Base-by-base conservation (phyloP, 2,113 vertebrate genomes). In the Arothron firmamentum region DNA sequence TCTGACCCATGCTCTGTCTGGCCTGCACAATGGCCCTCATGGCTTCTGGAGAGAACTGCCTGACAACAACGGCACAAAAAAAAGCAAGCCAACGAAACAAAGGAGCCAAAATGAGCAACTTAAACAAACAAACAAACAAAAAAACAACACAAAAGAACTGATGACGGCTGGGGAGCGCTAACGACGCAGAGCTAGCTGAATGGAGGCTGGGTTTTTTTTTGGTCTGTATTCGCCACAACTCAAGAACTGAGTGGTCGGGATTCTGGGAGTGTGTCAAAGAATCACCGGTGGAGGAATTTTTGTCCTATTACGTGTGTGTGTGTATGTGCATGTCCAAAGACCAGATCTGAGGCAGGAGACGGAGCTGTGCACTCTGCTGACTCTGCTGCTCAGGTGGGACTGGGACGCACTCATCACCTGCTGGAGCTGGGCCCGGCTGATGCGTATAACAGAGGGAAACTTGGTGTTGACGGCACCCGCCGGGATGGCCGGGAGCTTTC, bases 371-470 rank as follows among this genome's bases (percentile, higher is more conserved):
- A 38, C 34, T 38, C 34, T 1, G 34, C 34, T 38, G 34, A 38
- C 34, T 42, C 21, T 49, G 41, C 55, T 47, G n/a, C 28, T 16
- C 6, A 13, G 25, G 55, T 13, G 28, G 64, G 61, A 49, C 4
- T 2, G 71, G 19, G 70, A 70, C 11, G 65, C 78, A 67, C 72
- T 88, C 90, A 89, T 95, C 93, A 96, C 94, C 94, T 96, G 94
- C 89, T 93, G 90, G n/a, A 90, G 91, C 82, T 95, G 93, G 69
- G 94, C 93, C 49, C 94, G 94, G 77, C 93, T 94, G 92, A 95
- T 93, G 87, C 92, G 92, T 88, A 94, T 96, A 89, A 95, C 90
- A 81, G 94, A 92, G 91, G 94, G 94, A 50, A 92, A 80, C 92
- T 90, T 94, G 91, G 79, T 80, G 83, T 90, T 92, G 89, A 89